phyloP scores from a whole-genome alignment of 2,113 vertebrate species.

The Hydropotes inermis region DNA sequence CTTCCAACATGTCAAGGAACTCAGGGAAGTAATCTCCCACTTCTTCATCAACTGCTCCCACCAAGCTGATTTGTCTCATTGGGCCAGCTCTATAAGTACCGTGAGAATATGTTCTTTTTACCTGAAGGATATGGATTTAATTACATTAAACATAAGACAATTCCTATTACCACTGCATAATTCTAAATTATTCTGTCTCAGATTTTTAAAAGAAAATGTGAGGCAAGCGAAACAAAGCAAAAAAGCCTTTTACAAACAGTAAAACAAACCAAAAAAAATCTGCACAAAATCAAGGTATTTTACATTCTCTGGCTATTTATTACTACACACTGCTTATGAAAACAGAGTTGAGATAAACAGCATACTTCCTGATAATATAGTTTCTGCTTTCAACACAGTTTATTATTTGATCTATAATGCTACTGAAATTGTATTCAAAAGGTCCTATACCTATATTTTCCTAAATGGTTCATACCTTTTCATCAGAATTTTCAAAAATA shows the following conservation, averaged over 20 bases:
- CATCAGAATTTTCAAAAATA: background rate
- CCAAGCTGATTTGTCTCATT: slow-evolving; percentile 98
- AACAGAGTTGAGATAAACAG: background rate
- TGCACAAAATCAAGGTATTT: background rate
- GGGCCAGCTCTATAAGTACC: slow-evolving; percentile 97
- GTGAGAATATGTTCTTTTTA: slow-evolving; percentile 97
- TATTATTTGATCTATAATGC: background rate
- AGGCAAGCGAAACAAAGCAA: slow-evolving; percentile 9
- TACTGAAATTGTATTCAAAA: slow-evolving; percentile 37
- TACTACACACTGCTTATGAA: background rate
- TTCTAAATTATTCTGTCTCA: background rate
- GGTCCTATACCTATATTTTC: background rate
- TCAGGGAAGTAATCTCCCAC: slow-evolving; percentile 98
- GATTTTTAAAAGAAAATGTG: background rate
- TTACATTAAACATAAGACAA: slow-evolving; percentile 31
- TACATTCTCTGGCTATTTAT: background rate
- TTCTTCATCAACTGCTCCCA: slow-evolving; percentile 98
- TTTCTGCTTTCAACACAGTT: background rate
- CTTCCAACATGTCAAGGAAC: slow-evolving; percentile 95
- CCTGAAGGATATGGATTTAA: slow-evolving; percentile 82
- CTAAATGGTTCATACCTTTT: background rate
- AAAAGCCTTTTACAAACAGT: background rate
- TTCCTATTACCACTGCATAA: background rate
- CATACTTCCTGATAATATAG: background rate
- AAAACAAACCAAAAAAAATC: background rate